Evolutionary conservation across 2,797 vertebrate species (phyloP), one percentile per base, ranked within the genome.

Genomic region (Amphiprion clarkii): DNA sequence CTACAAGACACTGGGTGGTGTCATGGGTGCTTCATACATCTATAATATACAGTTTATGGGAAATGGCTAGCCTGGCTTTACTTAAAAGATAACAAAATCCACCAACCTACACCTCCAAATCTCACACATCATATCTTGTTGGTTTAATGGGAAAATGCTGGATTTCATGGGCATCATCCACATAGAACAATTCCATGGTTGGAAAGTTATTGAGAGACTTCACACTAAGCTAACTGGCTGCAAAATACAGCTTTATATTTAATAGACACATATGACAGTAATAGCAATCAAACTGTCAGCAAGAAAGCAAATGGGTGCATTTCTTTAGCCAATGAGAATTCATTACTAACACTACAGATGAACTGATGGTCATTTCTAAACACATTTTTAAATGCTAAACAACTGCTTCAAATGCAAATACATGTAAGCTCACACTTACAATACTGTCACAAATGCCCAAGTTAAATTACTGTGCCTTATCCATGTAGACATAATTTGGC

Each of bases 401-500:
- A 31, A 7, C 2, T 1, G 57, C 42, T 63, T 62, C 6, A 31
- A 54, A 12, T 3, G 3, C 25, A 60, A 53, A 66, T 58, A 9
- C 0, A 62, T 39, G 25, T 16, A 46, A 75, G 2, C 17, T 68
- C 42, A 67, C 25, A 39, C 17, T 40, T 5, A 46, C 33, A 14
- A 49, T 33, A 74, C 27, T 13, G 14, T 36, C 17, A 39, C 58
- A 46, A 53, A 76, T 9, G 3, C 23, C 42, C 25, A 21, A 11
- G 12, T 66, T 19, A 46, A 66, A 60, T 52, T 59, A 58, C 42
- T 70, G n/a, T 55, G 39, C 46, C 36, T 61, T 57, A 70, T 69
- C 72, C 64, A 81, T 76, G 63, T 8, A 78, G 74, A 67, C 72
- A 82, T 71, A 52, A 77, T 71, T 76, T 52, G 39, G 65, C 59